Percentiles rank a stretch among this genome's conserved stretches.
Evolutionary conservation across 2,797 vertebrate species (phyloP).

Genomic region (Peromyscus aztecus): DNA sequence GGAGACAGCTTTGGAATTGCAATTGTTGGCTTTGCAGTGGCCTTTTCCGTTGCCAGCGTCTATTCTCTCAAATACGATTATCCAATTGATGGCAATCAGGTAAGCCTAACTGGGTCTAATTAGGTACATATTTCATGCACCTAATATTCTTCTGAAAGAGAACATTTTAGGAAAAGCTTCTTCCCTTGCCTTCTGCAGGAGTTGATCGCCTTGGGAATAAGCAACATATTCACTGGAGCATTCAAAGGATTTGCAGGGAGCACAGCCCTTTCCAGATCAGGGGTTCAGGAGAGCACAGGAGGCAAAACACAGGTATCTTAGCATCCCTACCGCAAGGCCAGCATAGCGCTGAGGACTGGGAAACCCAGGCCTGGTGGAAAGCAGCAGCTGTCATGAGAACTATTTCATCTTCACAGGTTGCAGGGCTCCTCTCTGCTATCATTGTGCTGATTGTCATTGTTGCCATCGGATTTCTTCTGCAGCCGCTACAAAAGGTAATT

Average conservation of each 20-base stretch:
- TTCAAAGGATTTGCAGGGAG: constrained; percentile 95
- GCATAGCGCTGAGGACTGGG: neutral
- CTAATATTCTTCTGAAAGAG: neutral
- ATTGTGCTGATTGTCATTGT: constrained; percentile 94
- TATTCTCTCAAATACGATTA: constrained; percentile 97
- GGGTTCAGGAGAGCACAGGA: constrained; percentile 98
- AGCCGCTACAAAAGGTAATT: constrained; percentile 95
- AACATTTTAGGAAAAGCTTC: neutral
- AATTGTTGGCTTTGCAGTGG: constrained; percentile 95
- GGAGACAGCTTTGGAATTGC: constrained; percentile 93
- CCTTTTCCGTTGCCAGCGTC: constrained; percentile 96
- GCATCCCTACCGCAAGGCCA: neutral
- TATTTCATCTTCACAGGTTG: constrained; percentile 89
- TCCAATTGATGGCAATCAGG: constrained; percentile 95
- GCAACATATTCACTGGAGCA: constrained; percentile 94
- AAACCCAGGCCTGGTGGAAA: neutral
- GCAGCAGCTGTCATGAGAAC: neutral
- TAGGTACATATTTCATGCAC: neutral
- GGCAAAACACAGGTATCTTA: constrained; percentile 96
- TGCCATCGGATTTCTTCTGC: constrained; percentile 94
- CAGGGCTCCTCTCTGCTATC: constrained; percentile 94
- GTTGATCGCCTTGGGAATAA: constrained; percentile 95
- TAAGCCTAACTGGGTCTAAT: constrained; percentile 71
- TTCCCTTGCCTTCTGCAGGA: constrained; percentile 89
- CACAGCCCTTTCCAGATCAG: constrained; percentile 96